Evolutionary conservation across 2,888 invertebrate species (phyloP).

Genomic region (Volucella inanis): DNA sequence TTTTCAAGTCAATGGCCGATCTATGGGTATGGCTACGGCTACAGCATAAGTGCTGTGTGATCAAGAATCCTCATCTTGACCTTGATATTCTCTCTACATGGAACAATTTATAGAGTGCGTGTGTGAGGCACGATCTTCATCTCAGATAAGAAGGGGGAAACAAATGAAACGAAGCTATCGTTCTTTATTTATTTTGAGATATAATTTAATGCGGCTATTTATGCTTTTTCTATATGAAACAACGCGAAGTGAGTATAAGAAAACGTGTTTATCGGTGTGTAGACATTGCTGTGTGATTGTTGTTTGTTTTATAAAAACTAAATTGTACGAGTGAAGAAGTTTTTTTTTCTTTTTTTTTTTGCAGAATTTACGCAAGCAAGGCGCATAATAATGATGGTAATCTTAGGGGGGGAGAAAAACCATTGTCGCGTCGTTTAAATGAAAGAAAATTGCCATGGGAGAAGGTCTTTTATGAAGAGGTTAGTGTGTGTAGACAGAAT

Average conservation of each 20-base stretch:
- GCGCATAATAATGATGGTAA: neutral
- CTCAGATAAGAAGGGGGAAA: conserved; percentile 19
- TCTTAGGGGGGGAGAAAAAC: neutral
- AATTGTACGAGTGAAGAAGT: conserved; percentile 1
- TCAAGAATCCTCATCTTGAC: conserved; percentile 54
- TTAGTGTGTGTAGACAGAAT: too few relatives aligned
- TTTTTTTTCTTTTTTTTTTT: too few relatives aligned
- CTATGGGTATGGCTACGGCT: conserved; percentile 8
- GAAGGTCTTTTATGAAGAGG: neutral
- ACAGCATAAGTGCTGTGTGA: conserved; percentile 22
- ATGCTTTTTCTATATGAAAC: conserved; percentile 4
- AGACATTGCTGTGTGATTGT: conserved; percentile 4
- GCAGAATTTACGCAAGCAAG: neutral
- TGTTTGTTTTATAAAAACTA: conserved; percentile 34
- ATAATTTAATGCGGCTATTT: conserved; percentile 28
- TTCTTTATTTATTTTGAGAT: conserved; percentile 39
- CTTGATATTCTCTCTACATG: conserved; percentile 51
- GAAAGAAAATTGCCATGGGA: neutral
- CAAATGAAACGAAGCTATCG: neutral
- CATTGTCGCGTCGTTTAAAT: conserved; percentile 7
- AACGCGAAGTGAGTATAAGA: neutral
- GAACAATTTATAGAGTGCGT: conserved; percentile 36
- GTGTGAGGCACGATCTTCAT: neutral
- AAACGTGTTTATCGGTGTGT: conserved; percentile 43
- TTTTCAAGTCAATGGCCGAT: conserved; percentile 54